phyloP scores from a whole-genome alignment of 2,888 invertebrate genomes.

The Octonoba sinensis region DNA sequence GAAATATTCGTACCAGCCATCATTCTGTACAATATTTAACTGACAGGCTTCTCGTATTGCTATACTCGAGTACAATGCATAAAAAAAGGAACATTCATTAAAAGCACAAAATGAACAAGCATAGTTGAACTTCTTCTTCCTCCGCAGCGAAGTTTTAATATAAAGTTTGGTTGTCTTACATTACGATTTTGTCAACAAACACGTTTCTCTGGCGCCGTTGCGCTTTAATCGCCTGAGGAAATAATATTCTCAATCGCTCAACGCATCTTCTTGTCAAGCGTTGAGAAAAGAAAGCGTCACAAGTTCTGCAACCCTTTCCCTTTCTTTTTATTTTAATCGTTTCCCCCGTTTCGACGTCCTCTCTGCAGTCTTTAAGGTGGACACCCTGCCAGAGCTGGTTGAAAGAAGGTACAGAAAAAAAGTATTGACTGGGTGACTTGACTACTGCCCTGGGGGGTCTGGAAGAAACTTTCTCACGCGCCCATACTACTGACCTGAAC shows the following conservation, averaged over 20 bases:
- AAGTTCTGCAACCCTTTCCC: conserved; percentile 5
- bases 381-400: neutral
- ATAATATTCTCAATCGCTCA: neutral
- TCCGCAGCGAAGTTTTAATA: too few relatives aligned
- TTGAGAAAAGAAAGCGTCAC: conserved; percentile 1
- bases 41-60: too few relatives aligned
- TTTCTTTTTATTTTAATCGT: neutral
- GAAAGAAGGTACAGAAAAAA: neutral
- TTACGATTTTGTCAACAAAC: too few relatives aligned
- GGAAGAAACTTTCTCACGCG: conserved; percentile 56
- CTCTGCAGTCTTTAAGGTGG: conserved; percentile 12
- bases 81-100: too few relatives aligned
- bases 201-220: too few relatives aligned
- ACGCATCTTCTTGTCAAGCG: conserved; percentile 7
- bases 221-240: too few relatives aligned
- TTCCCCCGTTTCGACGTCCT: neutral
- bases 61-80: too few relatives aligned
- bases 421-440: conserved; percentile 35
- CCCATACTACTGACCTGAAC: conserved; percentile 53
- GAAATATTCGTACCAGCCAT: too few relatives aligned
- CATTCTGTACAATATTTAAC: too few relatives aligned
- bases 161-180: too few relatives aligned
- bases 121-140: too few relatives aligned
- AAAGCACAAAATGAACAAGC: too few relatives aligned
- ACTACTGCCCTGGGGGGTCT: conserved; percentile 16